Evolutionary conservation across 2,797 vertebrate species (phyloP), one percentile per base, ranked within the genome.

Genomic region (Amniataba percoides): DNA sequence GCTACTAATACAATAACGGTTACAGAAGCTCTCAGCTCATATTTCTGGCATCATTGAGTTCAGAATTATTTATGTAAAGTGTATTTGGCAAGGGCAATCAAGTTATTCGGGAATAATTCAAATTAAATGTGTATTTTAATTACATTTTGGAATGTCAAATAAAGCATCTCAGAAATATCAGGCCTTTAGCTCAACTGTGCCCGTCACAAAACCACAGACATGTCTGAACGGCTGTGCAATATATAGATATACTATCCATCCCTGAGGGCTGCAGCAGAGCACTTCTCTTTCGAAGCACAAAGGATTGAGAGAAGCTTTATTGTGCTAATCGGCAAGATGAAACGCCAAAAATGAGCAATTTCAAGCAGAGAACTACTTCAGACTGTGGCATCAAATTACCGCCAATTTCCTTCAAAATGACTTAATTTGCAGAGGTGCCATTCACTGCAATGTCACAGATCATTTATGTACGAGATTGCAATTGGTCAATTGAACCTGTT

Each of bases 401-500:
- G 27, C 48, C 84, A 77, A 84, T 89, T 91, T 87, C 55, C 78
- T 62, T 75, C 65, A 40, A 81, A 91, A 89, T 76, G 81, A 81
- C 77, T 78, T 77, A 52, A 90, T 89, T 87, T 78, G 76, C 67
- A 25, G 77, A 70, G 81, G 77, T 79, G 84, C 43, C 72, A 75
- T 91, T 92, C 74, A 78, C 48, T 51, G 68, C 73, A 53, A 70
- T 81, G 86, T 66, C 82, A 70, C 68, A 77, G 70, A 83, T 81
- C 84, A 85, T 86, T 91, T 62, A 84, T 82, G 85, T 74, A 74
- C 66, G 78, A 86, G 78, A 85, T 48, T 56, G 82, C 78, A 85
- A 85, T 82, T 77, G 89, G 84, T 90, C 83, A 85, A 77, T 91
- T 90, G 53, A 79, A 65, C 74, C 43, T 12, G 48, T 69, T 84